phyloP scores from a whole-genome alignment of 1,140 invertebrate species.

The Polypedilum vanderplanki region DNA sequence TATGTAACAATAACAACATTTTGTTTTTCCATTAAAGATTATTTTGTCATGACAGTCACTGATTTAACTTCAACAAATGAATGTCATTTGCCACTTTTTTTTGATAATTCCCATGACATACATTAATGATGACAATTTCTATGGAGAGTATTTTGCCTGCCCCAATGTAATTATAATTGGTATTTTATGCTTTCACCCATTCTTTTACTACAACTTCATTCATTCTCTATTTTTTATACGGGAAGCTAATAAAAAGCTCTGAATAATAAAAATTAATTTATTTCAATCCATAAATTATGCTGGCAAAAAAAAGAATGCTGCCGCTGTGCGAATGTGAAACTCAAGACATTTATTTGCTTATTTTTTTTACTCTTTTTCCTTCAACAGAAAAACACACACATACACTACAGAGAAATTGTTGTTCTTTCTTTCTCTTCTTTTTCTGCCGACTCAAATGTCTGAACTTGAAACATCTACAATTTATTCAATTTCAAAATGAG shows the following conservation, averaged over 20 bases:
- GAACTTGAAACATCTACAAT: conserved; percentile 18
- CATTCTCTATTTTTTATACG: neutral
- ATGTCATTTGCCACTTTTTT: neutral
- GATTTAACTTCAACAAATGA: neutral
- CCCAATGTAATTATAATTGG: conserved; percentile 14
- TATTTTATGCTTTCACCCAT: neutral
- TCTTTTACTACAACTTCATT: neutral
- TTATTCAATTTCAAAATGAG: conserved; percentile 16
- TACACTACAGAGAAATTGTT: neutral
- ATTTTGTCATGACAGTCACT: neutral
- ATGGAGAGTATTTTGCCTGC: neutral
- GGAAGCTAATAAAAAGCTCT: conserved; percentile 15
- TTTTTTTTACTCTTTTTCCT: neutral
- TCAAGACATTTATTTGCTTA: conserved; percentile 18
- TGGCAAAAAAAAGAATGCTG: neutral
- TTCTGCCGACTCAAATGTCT: conserved; percentile 10
- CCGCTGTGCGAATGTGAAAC: neutral
- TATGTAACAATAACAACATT: too few relatives aligned
- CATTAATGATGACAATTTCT: neutral
- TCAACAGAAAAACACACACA: neutral
- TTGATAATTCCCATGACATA: conserved; percentile 11
- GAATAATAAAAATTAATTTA: conserved; percentile 20
- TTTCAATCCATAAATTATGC: conserved; percentile 19
- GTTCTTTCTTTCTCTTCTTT: neutral
- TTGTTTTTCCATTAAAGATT: neutral